Evolutionary conservation across 35 echinoderm and acorn worm species (phyloP), one percentile per base, ranked within the genome.

Genomic region (Apostichopus parvimensis): DNA sequence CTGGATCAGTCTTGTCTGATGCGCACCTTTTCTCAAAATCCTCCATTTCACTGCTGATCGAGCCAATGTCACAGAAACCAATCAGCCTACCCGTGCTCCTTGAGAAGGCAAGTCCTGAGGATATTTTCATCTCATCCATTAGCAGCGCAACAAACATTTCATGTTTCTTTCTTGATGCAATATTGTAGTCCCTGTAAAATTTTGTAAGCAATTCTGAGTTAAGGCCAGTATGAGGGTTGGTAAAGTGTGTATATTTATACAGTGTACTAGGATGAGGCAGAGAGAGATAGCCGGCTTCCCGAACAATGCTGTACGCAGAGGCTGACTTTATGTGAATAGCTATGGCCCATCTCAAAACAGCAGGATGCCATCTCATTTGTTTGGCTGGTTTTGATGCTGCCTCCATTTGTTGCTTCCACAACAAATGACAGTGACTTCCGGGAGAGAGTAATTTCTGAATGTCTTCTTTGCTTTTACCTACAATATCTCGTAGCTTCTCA

Each of bases 351-450:
- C 79, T 54, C 11, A 96, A 79, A 17, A 96, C 60, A 9, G 79
- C 77, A 26, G 95, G 95, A 57, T 96, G 95, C 93, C 95, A 96
- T 15, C 95, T 6, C 86, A 94, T 96, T 57, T 87, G 77, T 56
- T 84, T 94, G 1, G 66, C 17, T 76, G 80, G 8, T 92, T 94
- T 94, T 73, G 53, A 8, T 5, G 18, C 56, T 4, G 87, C 75
- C 73, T 96, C 54, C 85, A 92, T 90, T 66, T 96, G 95, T 75
- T 94, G 90, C 54, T 94, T 65, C 93, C 93, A 96, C 18, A 96
- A 59, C 57, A 59, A 59, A 1, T 25, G 24, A 25, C 24, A 25
- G 24, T 25, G 24, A 25, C 24, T 25, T 25, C 24, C 24, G 24
- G 24, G 28, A 34, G 28, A 34, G 28, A 68, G 60, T 13, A 81